Evolutionary conservation across 2,888 invertebrate genomes (phyloP).

Genomic region (Callyntrura guangdongensis): DNA sequence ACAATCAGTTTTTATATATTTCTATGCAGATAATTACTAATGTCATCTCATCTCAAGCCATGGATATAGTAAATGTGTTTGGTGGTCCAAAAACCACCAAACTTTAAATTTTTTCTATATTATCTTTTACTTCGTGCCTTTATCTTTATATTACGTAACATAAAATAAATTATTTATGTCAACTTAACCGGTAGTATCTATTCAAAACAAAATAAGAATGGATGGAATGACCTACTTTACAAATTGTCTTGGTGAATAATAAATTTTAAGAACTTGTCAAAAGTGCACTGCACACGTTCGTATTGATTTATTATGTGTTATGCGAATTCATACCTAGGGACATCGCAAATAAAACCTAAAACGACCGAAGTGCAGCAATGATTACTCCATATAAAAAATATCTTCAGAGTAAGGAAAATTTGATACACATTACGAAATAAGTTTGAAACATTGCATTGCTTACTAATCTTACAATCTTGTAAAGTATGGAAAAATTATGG

Average conservation of each 20-base stretch:
- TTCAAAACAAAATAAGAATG: no score
- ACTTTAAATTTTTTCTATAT: slow-evolving; percentile 38
- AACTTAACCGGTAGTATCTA: slow-evolving; percentile 48
- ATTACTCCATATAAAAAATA: no score
- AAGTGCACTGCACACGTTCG: neutral
- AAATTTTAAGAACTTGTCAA: slow-evolving; percentile 32
- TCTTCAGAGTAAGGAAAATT: no score
- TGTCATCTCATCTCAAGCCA: slow-evolving; percentile 30
- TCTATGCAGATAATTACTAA: neutral
- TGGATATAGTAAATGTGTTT: neutral
- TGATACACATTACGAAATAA: no score
- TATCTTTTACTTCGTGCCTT: slow-evolving; percentile 43
- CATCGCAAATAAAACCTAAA: no score
- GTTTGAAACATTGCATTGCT: no score
- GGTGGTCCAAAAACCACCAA: slow-evolving; percentile 55
- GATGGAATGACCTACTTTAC: neutral
- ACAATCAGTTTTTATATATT: slow-evolving; percentile 7
- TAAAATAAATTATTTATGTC: slow-evolving; percentile 14
- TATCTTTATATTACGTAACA: neutral
- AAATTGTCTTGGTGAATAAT: slow-evolving; percentile 57
- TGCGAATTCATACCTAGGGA: no score
- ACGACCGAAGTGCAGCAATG: no score
- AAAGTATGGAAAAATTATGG: no score
- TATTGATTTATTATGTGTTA: neutral
- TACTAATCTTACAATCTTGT: no score